Evolutionary conservation across 1,140 invertebrate species (phyloP).

Genomic region (Trialeurodes vaporariorum): DNA sequence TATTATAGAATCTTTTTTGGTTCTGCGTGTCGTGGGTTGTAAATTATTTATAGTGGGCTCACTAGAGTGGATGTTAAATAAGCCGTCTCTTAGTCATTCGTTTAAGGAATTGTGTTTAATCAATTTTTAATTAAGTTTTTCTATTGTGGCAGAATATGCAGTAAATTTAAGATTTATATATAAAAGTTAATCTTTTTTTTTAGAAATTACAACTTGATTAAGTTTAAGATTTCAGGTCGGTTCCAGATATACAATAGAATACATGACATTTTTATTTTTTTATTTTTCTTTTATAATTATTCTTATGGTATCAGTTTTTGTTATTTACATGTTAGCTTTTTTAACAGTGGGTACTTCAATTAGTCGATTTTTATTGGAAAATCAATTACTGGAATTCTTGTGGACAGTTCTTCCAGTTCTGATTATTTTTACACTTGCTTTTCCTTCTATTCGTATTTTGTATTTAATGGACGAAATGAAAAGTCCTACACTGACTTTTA

Average conservation of each 20-base stretch:
- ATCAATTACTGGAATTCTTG: slow-evolving; percentile 46
- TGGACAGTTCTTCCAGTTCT: slow-evolving; percentile 47
- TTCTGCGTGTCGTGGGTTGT: slow-evolving; percentile 34
- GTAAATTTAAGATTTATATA: no score
- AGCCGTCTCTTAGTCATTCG: slow-evolving; percentile 42
- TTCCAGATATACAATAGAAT: slow-evolving; percentile 49
- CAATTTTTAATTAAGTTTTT: no score
- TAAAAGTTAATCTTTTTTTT: no score
- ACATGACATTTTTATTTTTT: slow-evolving; percentile 43
- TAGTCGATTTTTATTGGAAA: slow-evolving; percentile 33
- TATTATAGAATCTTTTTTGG: slow-evolving; percentile 36
- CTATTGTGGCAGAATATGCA: no score
- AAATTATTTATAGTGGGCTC: slow-evolving; percentile 35
- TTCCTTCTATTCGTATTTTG: no score
- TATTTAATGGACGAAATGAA: no score
- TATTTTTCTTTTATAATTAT: no score
- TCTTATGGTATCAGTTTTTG: slow-evolving; percentile 32
- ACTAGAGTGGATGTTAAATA: slow-evolving; percentile 45
- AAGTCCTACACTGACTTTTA: no score
- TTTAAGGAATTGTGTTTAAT: slow-evolving; percentile 43
- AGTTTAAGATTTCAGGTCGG: slow-evolving; percentile 40
- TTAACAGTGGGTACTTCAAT: slow-evolving; percentile 31
- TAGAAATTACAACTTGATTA: no score
- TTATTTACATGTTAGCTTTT: slow-evolving; percentile 23
- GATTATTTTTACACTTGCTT: slow-evolving; percentile 47